A percentile compares a stretch with the other conserved stretches of the same genome.
Evolutionary conservation across 2,888 invertebrate species (phyloP).

Genomic region (Zhengitettix transpicula): DNA sequence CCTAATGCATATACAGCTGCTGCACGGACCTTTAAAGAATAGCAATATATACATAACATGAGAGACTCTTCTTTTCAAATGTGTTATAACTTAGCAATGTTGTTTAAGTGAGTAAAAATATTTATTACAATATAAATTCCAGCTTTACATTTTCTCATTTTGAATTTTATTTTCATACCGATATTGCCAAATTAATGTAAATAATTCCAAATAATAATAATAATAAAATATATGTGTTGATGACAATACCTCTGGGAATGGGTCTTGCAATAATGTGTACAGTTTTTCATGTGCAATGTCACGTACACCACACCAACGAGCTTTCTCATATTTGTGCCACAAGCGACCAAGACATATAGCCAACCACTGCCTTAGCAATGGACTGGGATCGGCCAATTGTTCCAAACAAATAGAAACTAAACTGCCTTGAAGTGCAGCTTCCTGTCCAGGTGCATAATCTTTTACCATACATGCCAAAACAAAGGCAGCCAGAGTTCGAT

Average conservation of each 20-base stretch:
- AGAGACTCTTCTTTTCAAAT: neutral
- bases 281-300: conserved; percentile 95
- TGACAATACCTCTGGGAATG: conserved; percentile 59
- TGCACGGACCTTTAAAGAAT: conserved; percentile 53
- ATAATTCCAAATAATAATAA: too few species aligned
- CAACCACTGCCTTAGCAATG: conserved; percentile 68
- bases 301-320: conserved; percentile 87
- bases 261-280: conserved; percentile 59
- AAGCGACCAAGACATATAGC: conserved; percentile 79
- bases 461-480: conserved; percentile 87
- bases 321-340: conserved; percentile 79
- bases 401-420: conserved; percentile 84
- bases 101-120: neutral
- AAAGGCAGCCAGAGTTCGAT: conserved; percentile 87
- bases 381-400: conserved; percentile 56
- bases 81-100: neutral
- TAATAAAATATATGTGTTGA: too few species aligned
- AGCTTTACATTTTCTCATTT: too few species aligned
- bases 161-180: too few species aligned
- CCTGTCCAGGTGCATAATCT: conserved; percentile 74
- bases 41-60: neutral
- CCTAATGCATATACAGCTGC: conserved; percentile 90
- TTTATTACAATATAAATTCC: too few species aligned
- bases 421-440: conserved; percentile 76
- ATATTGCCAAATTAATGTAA: too few species aligned